Conservation (phyloP, 2,797 vertebrate species). For the Pyrocephalus nanus region DNA sequence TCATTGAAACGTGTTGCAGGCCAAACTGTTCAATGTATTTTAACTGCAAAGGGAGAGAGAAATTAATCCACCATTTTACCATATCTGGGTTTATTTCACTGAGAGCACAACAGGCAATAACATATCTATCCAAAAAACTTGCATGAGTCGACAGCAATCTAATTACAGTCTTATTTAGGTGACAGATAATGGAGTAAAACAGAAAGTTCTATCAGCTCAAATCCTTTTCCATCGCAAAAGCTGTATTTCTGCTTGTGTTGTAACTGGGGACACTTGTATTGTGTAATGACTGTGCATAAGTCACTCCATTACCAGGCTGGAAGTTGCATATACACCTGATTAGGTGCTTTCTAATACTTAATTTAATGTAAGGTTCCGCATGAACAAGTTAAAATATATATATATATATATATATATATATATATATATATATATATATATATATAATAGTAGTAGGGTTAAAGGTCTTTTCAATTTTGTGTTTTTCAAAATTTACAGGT, state of each 20-base stretch:
- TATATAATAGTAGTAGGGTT: neutral
- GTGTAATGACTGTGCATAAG: neutral
- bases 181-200: neutral
- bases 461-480: neutral
- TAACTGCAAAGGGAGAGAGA: slow-evolving; percentile 1
- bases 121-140: slow-evolving; percentile 53
- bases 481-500: neutral
- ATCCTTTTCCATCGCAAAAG: slow-evolving; percentile 38
- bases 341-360: neutral
- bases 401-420: too few species aligned
- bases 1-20: neutral
- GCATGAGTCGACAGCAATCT: neutral
- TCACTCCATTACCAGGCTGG: neutral
- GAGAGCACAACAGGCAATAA: slow-evolving; percentile 37
- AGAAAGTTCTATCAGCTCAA: slow-evolving; percentile 35
- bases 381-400: neutral
- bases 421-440: too few species aligned
- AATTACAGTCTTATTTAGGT: neutral
- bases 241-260: slow-evolving; percentile 4
- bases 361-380: neutral
- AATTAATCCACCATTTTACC: slow-evolving; percentile 23
- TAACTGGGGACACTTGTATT: neutral
- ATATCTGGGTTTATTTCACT: slow-evolving; percentile 54
- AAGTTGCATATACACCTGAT: neutral
- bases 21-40: neutral